These are phyloP conservation scores for Catharus ustulatus DNA, from an alignment of 2,797 vertebrate species.

Conservation along the genomic window DNA sequence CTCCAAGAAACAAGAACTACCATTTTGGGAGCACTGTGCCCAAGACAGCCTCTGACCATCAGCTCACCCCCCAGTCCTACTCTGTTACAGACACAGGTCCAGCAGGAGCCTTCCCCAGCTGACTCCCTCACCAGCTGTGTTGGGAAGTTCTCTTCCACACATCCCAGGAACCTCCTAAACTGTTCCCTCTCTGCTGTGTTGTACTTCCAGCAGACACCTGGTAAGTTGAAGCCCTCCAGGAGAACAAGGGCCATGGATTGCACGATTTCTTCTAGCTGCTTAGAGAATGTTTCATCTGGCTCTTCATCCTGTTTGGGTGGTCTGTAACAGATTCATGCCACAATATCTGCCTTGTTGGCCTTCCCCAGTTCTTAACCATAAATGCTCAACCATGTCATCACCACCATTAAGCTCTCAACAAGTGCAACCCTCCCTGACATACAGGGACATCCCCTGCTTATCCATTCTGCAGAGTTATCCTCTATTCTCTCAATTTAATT, in stretches of 20 bases:
- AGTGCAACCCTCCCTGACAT: neutral
- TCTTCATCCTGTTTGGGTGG: neutral
- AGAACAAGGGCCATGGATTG: neutral
- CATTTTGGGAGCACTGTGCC: neutral
- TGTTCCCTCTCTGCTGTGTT: neutral
- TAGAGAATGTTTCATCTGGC: neutral
- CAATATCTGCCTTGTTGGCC: neutral
- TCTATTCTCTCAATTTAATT: slow-evolving; percentile 38
- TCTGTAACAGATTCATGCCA: neutral
- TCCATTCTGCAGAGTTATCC: neutral
- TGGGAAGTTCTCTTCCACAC: neutral
- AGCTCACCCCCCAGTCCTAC: too few species aligned
- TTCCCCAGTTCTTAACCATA: neutral
- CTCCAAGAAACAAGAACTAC: neutral
- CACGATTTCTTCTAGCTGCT: neutral
- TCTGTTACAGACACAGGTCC: too few species aligned
- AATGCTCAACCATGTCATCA: neutral
- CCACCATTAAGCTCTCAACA: neutral
- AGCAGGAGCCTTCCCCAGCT: too few species aligned
- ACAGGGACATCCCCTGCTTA: neutral
- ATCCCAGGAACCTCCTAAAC: neutral
- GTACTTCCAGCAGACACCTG: neutral
- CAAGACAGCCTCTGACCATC: neutral
- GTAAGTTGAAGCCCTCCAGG: neutral
- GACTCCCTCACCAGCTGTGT: neutral